Base-by-base conservation (phyloP, 2,113 vertebrate genomes). In the Xyrauchen texanus region DNA sequence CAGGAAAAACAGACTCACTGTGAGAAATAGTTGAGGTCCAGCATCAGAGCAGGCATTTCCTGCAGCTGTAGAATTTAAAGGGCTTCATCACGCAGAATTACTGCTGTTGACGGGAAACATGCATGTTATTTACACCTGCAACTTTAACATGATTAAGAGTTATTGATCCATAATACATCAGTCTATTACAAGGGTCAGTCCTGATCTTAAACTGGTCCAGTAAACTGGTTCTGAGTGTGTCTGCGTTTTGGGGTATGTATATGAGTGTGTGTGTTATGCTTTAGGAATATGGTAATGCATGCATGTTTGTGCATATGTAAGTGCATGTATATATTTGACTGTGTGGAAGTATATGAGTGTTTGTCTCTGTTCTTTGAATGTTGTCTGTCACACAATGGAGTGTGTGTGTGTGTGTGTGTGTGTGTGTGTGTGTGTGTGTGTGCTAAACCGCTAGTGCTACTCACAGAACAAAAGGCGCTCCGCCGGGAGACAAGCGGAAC, bases 391-490 rank as follows among this genome's bases (percentile, higher is more conserved):
- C 21, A 34, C 21, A 34, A 34, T 34, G 21, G 1, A 34, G 21
- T 34, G 21, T 34, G 21, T 34, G 21, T 49, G 5, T 49, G 47
- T 49, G n/a, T 7, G 46, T 15, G 1, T 16, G 11, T 7, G 21
- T 45, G 57, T 60, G 45, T 47, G 13, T 49, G 72, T 63, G 60
- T 52, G 61, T 76, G 73, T 64, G 21, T 65, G 73, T n/a, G 46
- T 75, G 72, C 47, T 75, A 75, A 76, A 5, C 62, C 61, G 73
- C 73, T 76, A 76, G 73, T 62, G 73, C 73, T 76, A 76, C 73
- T 76, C 51, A 76, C 73, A 76, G 73, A 76, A 76, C 73, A 76
- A 76, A 76, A 76, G 73, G 65, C 47, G 47, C 73, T 76, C 21
- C 73, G 6, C 21, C 73, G 73, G 73, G 61, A 76, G 49, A 65